Evolutionary conservation across 2,797 vertebrate genomes (phyloP).

Genomic region (Pantherophis alleghaniensis): DNA sequence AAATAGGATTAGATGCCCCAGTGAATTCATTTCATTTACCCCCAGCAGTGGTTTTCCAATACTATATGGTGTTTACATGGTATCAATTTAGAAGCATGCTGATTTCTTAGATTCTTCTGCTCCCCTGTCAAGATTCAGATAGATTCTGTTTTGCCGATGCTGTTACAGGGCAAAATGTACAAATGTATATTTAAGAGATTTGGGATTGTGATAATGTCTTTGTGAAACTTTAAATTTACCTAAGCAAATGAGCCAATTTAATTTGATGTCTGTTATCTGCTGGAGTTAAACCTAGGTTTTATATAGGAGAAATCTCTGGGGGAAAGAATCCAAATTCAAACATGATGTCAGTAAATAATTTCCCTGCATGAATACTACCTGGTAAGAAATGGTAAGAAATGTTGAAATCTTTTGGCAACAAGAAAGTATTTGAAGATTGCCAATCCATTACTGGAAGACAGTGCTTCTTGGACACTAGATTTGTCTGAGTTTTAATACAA

Average conservation of each 20-base stretch:
- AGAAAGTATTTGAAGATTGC: neutral
- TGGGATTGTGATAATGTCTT: slow-evolving; percentile 52
- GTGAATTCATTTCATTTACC: slow-evolving; percentile 81
- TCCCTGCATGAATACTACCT: neutral
- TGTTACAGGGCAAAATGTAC: slow-evolving; percentile 43
- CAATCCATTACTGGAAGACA: neutral
- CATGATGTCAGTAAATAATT: neutral
- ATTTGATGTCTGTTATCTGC: neutral
- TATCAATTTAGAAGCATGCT: slow-evolving; percentile 76
- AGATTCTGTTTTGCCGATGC: slow-evolving; percentile 60
- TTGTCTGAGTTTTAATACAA: neutral
- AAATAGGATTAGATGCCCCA: slow-evolving; percentile 83
- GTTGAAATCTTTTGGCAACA: neutral
- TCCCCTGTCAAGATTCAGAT: slow-evolving; percentile 67
- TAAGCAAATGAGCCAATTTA: neutral
- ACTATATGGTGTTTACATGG: slow-evolving; percentile 73
- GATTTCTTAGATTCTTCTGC: slow-evolving; percentile 70
- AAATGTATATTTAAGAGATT: slow-evolving; percentile 25
- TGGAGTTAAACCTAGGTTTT: neutral
- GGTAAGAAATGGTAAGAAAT: neutral
- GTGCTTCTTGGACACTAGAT: neutral
- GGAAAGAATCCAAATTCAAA: neutral
- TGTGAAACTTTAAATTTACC: slow-evolving; percentile 1
- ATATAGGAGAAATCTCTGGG: neutral
- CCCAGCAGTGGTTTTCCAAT: slow-evolving; percentile 77